Conservation (phyloP, 2,797 vertebrate species). For the Lacerta bilineata region DNA sequence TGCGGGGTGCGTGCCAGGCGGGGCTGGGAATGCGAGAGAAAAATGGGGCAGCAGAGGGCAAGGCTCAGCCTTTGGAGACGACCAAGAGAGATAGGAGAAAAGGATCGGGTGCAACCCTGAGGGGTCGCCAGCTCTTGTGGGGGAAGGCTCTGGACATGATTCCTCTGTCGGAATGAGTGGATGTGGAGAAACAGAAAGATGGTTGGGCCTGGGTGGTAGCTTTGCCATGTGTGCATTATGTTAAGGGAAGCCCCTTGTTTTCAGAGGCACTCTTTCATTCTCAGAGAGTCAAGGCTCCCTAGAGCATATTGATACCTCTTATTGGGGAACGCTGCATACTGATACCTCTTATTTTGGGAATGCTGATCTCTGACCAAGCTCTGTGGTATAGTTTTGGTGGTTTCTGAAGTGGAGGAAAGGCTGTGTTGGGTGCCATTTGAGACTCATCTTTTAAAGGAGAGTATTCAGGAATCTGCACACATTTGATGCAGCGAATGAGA, state of each 20-base stretch:
- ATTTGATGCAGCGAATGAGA: conserved; percentile 2
- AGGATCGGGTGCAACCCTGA: too few relatives aligned
- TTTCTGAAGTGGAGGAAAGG: background rate
- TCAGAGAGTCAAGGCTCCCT: background rate
- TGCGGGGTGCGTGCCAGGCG: background rate
- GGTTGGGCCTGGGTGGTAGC: background rate
- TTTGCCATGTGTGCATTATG: background rate
- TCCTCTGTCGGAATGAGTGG: background rate
- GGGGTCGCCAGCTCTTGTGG: background rate
- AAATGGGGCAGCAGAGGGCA: background rate
- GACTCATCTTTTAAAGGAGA: background rate
- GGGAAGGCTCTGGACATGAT: background rate
- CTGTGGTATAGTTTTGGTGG: background rate
- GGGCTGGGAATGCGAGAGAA: background rate
- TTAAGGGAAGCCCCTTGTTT: background rate
- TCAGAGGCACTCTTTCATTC: background rate
- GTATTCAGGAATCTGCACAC: background rate
- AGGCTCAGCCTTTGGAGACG: background rate
- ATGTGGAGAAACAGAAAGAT: background rate
- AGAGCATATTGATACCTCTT: background rate
- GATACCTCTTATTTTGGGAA: background rate
- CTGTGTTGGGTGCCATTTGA: background rate
- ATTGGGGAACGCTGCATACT: background rate
- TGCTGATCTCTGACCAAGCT: background rate
- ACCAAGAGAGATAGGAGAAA: too few relatives aligned